Base-by-base conservation (phyloP, 2,888 invertebrate genomes). In the Drosophila dives region DNA sequence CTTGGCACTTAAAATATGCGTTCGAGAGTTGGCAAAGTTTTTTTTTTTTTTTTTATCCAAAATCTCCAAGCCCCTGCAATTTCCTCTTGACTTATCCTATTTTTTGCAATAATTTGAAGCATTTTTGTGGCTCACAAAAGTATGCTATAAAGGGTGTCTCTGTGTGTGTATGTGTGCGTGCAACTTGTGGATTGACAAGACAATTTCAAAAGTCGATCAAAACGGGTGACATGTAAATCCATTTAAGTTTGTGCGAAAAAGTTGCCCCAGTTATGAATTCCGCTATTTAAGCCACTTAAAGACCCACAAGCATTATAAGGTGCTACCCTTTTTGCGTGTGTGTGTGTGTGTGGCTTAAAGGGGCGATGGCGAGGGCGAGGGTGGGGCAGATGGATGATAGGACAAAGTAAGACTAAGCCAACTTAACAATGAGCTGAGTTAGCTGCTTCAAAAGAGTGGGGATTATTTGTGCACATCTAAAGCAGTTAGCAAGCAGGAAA, bases 1-100 rank as follows among this genome's bases (percentile, higher is more conserved):
- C 84, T 84, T 84, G 84, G 80, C 87, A 84, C 87, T 84, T 82
- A 82, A 85, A 85, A 85, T 85, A 85, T 86, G 87, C 85, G 80
- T 75, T 70, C 53, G 17, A 69, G 75, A 74, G 68, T 64, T 56
- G 51, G 8, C 20, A 63, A 80, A 77, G 49, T 53, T 72, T 77
- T 62, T 54, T 62, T 72, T 77, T 62, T 54, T 62, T 20, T 32
- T 1, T n/a, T 17, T 10, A 45, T 45, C 45, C 32, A 33, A 45
- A 33, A 29, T 50, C n/a, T 6, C 26, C 62, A 20, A 32, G n/a
- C 26, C 48, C n/a, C 36, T 15, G 32, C 40, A 40, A 56, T 56
- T 40, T 36, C 34, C 11, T 38, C 56, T 42, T n/a, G 50, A 36
- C n/a, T 29, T 50, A 29, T 32, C 2, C 26, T 48, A 60, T 60